Base-by-base conservation (phyloP, 2,888 invertebrate species). In the Leptopterna dolabrata region DNA sequence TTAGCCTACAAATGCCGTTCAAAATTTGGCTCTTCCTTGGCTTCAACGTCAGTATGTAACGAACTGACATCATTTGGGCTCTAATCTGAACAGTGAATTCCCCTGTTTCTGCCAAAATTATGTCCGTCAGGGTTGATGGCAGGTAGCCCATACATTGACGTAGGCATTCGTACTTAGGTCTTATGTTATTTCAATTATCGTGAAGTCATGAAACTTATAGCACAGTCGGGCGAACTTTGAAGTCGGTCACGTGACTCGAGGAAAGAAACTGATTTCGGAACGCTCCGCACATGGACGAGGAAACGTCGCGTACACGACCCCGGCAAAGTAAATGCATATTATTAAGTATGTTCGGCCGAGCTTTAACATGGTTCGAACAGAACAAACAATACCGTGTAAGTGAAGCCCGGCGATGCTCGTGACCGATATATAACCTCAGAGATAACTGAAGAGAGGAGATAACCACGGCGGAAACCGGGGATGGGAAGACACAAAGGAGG, bases 341-440 rank as follows among this genome's bases (percentile, higher is more conserved):
- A 76, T 76, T 76, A 76, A 76, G 73, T 76, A 76, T 41, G 73
- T 76, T 76, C 19, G 41, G 73, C n/a, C 16, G 73, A 63, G 63
- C 63, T 63, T 63, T 63, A 24, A 63, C 24, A 24, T 4, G n/a
- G 73, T 16, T 76, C 73, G 30, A 76, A 76, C 73, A 76, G 36
- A 41, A 76, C 73, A 76, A 76, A 76, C 81, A 81, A 81, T 81
- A 81, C 81, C 81, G 30, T 81, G 81, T 81, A 30, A 30, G 30
- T 30, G 51, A 45, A 55, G 81, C 30, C n/a, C 47, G 51, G 55
- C 81, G 30, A 30, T 30, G 55, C 81, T 81, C 81, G 81, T 81
- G 81, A 81, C 81, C 81, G 81, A 81, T 81, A 81, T 81, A 81
- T 81, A 81, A 81, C 81, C 81, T 9, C 14, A 81, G 81, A 81